A percentile compares a stretch with the other conserved stretches of the same genome.
phyloP scores from a whole-genome alignment of 1,140 invertebrate genomes.

The Antheraea mylitta region DNA sequence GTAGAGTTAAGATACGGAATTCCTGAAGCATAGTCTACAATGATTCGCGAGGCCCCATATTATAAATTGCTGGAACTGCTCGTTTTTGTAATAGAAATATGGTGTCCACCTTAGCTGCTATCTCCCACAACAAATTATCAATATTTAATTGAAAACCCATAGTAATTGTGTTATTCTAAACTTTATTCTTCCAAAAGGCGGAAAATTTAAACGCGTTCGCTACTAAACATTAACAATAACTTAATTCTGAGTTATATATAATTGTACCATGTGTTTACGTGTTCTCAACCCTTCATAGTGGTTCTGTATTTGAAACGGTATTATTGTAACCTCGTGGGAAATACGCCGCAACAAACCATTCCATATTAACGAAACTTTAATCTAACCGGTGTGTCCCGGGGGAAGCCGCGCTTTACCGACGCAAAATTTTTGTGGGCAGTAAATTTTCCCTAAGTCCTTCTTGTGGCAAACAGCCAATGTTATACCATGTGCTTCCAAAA shows the following conservation, averaged over 20 bases:
- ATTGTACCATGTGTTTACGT: neutral
- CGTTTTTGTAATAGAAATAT: no score
- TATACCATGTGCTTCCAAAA: conserved; percentile 44
- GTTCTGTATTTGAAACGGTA: conserved; percentile 29
- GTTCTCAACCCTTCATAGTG: neutral
- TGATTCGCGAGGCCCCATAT: no score
- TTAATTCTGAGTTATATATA: neutral
- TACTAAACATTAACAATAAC: neutral
- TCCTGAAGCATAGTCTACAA: no score
- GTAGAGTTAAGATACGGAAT: no score
- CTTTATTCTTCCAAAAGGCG: no score
- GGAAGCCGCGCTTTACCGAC: conserved; percentile 26
- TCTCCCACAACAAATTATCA: no score
- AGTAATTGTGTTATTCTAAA: no score
- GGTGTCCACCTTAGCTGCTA: no score
- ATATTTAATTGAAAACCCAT: no score
- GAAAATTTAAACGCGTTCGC: no score
- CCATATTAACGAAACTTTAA: conserved; percentile 61
- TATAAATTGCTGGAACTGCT: no score
- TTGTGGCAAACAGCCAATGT: conserved; percentile 44
- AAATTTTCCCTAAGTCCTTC: conserved; percentile 55
- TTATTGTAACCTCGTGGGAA: conserved; percentile 45
- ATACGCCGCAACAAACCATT: conserved; percentile 41
- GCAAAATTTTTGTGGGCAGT: conserved; percentile 49
- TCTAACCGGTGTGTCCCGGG: conserved; percentile 36